Percentiles rank a stretch among this genome's conserved stretches.
phyloP scores from a whole-genome alignment of 2,888 invertebrate genomes.

The Hydrotaea diabolus region DNA sequence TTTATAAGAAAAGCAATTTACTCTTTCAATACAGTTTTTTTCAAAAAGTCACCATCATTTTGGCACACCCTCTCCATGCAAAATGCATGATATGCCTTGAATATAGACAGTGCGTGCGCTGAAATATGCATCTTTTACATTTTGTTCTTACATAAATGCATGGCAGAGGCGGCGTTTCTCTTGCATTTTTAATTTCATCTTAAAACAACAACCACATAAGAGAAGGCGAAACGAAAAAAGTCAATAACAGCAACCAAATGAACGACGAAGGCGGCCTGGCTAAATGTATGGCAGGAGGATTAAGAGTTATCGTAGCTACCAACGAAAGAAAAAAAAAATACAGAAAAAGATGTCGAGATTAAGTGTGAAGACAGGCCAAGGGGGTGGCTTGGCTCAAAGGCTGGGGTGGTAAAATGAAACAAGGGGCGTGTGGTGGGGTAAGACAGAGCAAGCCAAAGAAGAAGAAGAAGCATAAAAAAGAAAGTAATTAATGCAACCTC shows the following conservation, averaged over 20 bases:
- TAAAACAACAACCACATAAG: constrained; percentile 13
- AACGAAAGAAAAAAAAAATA: too few relatives aligned
- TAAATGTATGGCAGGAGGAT: neutral
- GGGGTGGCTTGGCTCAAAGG: neutral
- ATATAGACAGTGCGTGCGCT: too few relatives aligned
- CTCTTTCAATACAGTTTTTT: too few relatives aligned
- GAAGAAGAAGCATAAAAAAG: constrained; percentile 21
- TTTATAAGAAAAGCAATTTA: too few relatives aligned
- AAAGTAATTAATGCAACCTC: constrained; percentile 67
- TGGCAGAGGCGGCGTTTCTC: neutral
- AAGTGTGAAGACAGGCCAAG: neutral
- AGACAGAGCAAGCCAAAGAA: neutral
- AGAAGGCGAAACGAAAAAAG: neutral
- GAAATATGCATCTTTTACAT: constrained; percentile 50
- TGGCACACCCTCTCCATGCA: too few relatives aligned
- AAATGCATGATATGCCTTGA: too few relatives aligned
- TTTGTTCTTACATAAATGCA: constrained; percentile 24
- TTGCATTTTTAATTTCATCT: constrained; percentile 63
- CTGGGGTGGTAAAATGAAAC: too few relatives aligned
- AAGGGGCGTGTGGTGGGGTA: neutral
- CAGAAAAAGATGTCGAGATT: constrained; percentile 30
- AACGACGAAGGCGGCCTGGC: neutral
- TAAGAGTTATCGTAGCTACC: neutral
- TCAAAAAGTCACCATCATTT: too few relatives aligned
- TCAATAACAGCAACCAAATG: neutral